Evolutionary conservation across 2,797 vertebrate species (phyloP).

Genomic region (Notolabrus celidotus): DNA sequence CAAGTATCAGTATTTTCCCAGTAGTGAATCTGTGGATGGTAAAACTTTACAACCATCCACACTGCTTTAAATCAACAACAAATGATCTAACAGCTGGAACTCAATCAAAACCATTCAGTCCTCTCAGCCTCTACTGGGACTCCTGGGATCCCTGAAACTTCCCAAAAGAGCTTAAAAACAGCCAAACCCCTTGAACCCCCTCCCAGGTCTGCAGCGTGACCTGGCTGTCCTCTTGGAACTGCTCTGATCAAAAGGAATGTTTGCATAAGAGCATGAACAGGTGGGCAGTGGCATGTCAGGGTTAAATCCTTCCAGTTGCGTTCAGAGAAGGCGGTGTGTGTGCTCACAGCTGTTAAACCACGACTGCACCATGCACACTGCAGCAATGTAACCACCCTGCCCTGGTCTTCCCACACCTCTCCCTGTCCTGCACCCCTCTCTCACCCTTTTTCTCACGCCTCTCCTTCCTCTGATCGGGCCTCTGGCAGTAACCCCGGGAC

Average conservation of each 20-base stretch:
- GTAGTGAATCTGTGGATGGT: too few species aligned
- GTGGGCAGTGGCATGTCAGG: conserved; percentile 35
- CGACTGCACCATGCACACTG: background rate
- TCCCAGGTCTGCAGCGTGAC: conserved; percentile 7
- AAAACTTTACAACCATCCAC: too few species aligned
- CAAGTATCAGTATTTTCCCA: too few species aligned
- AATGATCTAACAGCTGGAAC: too few species aligned
- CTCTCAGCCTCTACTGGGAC: background rate
- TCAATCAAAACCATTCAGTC: background rate
- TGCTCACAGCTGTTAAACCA: conserved; percentile 52
- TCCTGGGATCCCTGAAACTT: conserved; percentile 28
- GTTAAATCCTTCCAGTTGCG: conserved; percentile 45
- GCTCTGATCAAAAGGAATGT: conserved; percentile 33
- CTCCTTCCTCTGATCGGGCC: conserved; percentile 52
- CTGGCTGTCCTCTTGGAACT: conserved; percentile 14
- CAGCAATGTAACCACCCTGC: conserved; percentile 1
- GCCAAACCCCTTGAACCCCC: background rate
- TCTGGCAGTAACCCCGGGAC: conserved; percentile 49
- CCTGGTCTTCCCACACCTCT: conserved; percentile 53
- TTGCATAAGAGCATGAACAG: conserved; percentile 47
- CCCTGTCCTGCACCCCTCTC: conserved; percentile 12
- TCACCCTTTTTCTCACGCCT: conserved; percentile 50
- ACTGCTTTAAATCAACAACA: too few species aligned
- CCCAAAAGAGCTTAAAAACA: background rate
- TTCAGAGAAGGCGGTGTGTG: conserved; percentile 23